Evolutionary conservation across 2,888 invertebrate genomes (phyloP).

Genomic region (Gibbula magus): DNA sequence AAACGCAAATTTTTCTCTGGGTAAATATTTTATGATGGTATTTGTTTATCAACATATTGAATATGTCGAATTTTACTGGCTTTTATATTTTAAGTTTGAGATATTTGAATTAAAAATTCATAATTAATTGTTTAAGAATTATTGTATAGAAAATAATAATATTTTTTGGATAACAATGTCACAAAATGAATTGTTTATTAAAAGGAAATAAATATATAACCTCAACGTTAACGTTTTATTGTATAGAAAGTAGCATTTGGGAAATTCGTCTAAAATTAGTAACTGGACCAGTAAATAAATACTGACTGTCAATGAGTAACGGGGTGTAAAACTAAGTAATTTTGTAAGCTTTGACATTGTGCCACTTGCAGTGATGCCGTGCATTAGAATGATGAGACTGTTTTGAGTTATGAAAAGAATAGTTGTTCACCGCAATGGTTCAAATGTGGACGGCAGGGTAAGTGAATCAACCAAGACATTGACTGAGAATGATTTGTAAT

Average conservation of each 20-base stretch:
- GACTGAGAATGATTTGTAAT: not conserved
- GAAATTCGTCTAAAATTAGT: conserved; percentile 2
- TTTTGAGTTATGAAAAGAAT: conserved; percentile 40
- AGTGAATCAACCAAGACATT: not conserved
- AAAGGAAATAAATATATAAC: too few relatives aligned
- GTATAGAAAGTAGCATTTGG: not conserved
- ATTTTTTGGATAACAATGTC: too few relatives aligned
- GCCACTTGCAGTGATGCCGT: not conserved
- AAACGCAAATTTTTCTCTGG: too few relatives aligned
- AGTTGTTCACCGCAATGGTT: conserved; percentile 38
- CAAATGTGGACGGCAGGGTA: conserved; percentile 39
- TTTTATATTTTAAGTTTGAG: too few relatives aligned
- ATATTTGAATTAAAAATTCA: too few relatives aligned
- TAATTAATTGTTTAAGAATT: too few relatives aligned
- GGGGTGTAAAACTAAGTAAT: not conserved
- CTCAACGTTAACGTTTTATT: too few relatives aligned
- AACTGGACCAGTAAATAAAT: not conserved
- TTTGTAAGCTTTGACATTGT: not conserved
- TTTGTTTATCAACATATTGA: too few relatives aligned
- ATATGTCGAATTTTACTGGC: too few relatives aligned
- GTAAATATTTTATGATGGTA: too few relatives aligned
- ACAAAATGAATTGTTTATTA: too few relatives aligned
- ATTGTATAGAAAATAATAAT: too few relatives aligned
- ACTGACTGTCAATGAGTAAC: not conserved
- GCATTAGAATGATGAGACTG: not conserved